Evolutionary conservation across 2,797 vertebrate genomes (phyloP).

Genomic region (Chelonia mydas): DNA sequence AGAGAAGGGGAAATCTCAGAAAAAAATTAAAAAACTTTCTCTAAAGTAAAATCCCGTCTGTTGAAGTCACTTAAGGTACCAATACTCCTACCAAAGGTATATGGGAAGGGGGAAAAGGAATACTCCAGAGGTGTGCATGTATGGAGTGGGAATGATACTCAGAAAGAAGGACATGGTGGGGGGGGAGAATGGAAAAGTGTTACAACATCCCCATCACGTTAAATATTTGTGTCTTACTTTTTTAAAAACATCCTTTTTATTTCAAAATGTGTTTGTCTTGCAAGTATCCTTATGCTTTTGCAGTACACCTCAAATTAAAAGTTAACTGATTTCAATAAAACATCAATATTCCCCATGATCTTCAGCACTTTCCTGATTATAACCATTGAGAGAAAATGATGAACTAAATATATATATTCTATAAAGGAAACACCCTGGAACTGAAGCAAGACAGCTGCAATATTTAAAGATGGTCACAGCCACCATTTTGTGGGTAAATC

Average conservation of each 20-base stretch:
- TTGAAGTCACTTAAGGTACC: not conserved
- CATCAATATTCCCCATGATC: conserved; percentile 1
- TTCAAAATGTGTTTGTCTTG: conserved; percentile 17
- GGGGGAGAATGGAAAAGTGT: not conserved
- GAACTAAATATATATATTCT: conserved; percentile 45
- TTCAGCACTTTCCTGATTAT: not conserved
- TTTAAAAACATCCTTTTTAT: conserved; percentile 30
- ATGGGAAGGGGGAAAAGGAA: not conserved
- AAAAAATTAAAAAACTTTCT: not conserved
- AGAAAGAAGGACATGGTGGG: not conserved
- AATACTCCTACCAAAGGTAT: not conserved
- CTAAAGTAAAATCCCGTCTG: not conserved
- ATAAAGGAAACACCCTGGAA: conserved; percentile 50
- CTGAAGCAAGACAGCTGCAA: conserved; percentile 30
- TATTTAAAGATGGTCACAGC: conserved; percentile 40
- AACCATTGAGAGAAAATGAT: conserved; percentile 16
- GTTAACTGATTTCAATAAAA: conserved; percentile 22
- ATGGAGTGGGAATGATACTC: not conserved
- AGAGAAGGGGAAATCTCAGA: not conserved
- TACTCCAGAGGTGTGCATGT: not conserved
- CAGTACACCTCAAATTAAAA: not conserved
- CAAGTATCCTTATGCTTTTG: not conserved
- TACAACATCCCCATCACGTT: not conserved
- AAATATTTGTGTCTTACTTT: not conserved
- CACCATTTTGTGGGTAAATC: conserved; percentile 22